Evolutionary conservation across 2,888 invertebrate genomes (phyloP).

Genomic region (Masnerella sp.): DNA sequence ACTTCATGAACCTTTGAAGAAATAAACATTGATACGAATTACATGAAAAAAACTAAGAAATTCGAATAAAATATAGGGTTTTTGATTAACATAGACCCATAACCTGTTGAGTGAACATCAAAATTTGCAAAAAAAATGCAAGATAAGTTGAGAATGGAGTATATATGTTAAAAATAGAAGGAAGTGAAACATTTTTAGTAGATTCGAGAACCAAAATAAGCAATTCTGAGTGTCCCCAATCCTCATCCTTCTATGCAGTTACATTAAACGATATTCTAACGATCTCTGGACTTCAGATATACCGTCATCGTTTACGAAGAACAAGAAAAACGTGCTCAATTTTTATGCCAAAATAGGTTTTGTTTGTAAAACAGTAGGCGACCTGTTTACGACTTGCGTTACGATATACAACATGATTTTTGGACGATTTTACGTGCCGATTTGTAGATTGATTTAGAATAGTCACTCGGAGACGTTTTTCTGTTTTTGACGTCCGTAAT

Average conservation of each 20-base stretch:
- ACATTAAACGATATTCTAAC: slow-evolving; percentile 12
- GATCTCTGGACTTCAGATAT: slow-evolving; percentile 19
- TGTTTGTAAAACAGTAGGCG: slow-evolving; percentile 18
- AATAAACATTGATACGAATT: too few species aligned
- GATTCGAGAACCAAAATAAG: not conserved
- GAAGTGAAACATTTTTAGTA: not conserved
- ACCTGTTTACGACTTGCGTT: slow-evolving; percentile 15
- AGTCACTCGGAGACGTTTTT: not conserved
- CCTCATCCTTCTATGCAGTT: not conserved
- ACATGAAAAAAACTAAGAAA: too few species aligned
- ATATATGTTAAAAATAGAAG: too few species aligned
- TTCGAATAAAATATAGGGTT: too few species aligned
- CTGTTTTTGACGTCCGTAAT: slow-evolving; percentile 7
- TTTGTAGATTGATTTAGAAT: slow-evolving; percentile 25
- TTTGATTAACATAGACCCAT: too few species aligned
- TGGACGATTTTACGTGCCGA: slow-evolving; percentile 24
- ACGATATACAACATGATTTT: slow-evolving; percentile 28
- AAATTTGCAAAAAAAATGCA: too few species aligned
- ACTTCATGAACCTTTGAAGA: too few species aligned
- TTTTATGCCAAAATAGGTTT: slow-evolving; percentile 41
- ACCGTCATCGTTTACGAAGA: slow-evolving; percentile 4
- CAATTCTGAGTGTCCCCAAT: slow-evolving; percentile 1
- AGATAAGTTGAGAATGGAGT: too few species aligned
- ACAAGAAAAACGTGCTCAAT: slow-evolving; percentile 29
- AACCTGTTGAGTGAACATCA: too few species aligned